Evolutionary conservation across 2,113 vertebrate species (phyloP), one percentile per base, ranked within the genome.

Genomic region (Athene cunicularia): DNA sequence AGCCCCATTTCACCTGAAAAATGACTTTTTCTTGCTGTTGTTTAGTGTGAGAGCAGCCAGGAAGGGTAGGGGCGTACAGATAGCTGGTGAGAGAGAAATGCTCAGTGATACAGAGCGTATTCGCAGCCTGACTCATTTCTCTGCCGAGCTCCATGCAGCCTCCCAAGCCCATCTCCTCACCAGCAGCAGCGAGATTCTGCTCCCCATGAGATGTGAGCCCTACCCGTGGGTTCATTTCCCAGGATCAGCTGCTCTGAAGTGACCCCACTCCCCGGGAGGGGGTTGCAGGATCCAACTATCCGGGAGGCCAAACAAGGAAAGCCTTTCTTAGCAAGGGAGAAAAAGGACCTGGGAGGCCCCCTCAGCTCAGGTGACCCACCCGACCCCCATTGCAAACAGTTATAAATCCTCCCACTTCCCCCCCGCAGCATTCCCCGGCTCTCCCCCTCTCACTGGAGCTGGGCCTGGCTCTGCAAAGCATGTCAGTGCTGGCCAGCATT

Each of bases 141-240:
- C 60, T 20, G 35, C 52, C 0, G 0, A 82, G 47, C 22, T n/a
- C 45, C 70, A 28, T 20, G 18, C 62, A 86, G n/a, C 27, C 28
- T 52, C 30, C 11, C 0, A 0, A 55, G 17, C n/a, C 47, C 7
- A 1, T 5, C 23, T 79, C 53, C 63, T 33, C 0, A 0, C 52
- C 1, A 0, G 33, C 49, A 49, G 33, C 23, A 7, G 17, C 32
- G 45, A 45, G 60, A 43, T 27, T 32, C 47, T 30, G 14, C 39
- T 76, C 45, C 49, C 8, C 0, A 0, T 0, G 4, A 21, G 45
- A 33, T 8, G 26, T 0, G 0, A 91, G 28, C 76, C 41, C 33
- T 45, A 9, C 14, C 28, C 26, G 0, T 1, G 18, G 24, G 20
- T 47, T 37, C 52, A 13, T 47, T 85, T 87, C 71, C 59, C 28